Base-by-base conservation (phyloP, 1,140 invertebrate species). In the Venustaconcha ellipsiformis region DNA sequence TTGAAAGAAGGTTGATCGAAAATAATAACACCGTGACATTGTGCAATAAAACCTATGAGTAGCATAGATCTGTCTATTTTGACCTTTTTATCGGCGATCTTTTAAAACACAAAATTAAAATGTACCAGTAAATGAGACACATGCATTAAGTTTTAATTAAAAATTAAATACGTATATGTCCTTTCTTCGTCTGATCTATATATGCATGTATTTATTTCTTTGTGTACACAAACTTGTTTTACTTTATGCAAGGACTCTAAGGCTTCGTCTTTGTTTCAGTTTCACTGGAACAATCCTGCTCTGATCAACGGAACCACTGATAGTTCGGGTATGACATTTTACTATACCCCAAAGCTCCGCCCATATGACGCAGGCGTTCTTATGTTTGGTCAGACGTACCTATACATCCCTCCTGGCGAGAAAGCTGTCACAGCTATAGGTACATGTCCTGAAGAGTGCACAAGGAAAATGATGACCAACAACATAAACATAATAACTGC, bases 231-330 rank as follows among this genome's bases (percentile, higher is more conserved):
- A 14, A n/a, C 3, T 62, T 12, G 6, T 62, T 18, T 8, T n/a
- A n/a, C 57, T 0, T 18, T 23, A 8, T 62, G 23, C 23, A 1
- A 64, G n/a, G 2, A 26, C 64, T 71, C 6, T 48, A 48, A 48
- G 37, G 4, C 37, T 48, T 48, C 11, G 6, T 48, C 37, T 48
- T 48, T 48, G 37, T 67, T 67, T 56, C 56, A 83, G 81, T 26
- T 81, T 48, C 81, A 83, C 58, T 83, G 81, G 81, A 81, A 83
- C 72, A 83, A 83, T 26, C 79, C 81, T 8, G 70, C 67, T 30
- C 11, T 66, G 18, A 56, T 56, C 13, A 15, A 26, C 14, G 70
- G 60, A 23, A 73, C 80, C 23, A 63, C n/a, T 11, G 82, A 81
- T 30, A 74, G 74, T 20, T 83, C 82, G 1, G 82, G 82, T 12